These are phyloP conservation scores for Eclectus roratus DNA, from an alignment of 2,113 vertebrate species.

Conservation along the genomic window DNA sequence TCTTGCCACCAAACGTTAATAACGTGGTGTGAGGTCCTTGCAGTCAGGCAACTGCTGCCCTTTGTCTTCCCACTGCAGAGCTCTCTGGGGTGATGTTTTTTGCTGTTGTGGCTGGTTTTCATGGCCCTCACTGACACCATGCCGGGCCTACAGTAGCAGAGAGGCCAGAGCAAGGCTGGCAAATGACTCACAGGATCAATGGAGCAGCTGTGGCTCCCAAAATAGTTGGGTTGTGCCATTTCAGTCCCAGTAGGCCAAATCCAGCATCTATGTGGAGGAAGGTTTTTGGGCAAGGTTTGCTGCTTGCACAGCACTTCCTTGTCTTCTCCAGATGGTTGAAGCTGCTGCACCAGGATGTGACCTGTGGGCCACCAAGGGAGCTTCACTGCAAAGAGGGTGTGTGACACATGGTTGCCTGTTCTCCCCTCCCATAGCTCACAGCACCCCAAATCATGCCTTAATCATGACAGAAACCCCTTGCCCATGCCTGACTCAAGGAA, in stretches of 20 bases:
- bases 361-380: neutral
- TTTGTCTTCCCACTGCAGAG: neutral
- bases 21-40: neutral
- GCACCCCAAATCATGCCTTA: neutral
- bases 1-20: neutral
- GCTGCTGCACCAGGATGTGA: neutral
- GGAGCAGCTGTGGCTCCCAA: neutral
- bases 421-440: neutral
- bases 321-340: neutral
- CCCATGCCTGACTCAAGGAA: neutral
- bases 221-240: neutral
- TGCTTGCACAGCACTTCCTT: neutral
- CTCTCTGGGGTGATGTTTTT: neutral
- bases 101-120: neutral
- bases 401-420: neutral
- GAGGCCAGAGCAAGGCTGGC: neutral
- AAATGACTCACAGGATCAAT: neutral
- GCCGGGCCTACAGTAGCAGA: neutral
- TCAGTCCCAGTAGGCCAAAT: neutral
- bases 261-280: neutral
- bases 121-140: neutral
- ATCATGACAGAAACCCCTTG: neutral
- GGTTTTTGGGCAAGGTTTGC: accelerated
- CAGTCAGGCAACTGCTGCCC: neutral
- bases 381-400: neutral